Evolutionary conservation across 2,888 invertebrate genomes (phyloP).

Genomic region (Punctoribates punctum): DNA sequence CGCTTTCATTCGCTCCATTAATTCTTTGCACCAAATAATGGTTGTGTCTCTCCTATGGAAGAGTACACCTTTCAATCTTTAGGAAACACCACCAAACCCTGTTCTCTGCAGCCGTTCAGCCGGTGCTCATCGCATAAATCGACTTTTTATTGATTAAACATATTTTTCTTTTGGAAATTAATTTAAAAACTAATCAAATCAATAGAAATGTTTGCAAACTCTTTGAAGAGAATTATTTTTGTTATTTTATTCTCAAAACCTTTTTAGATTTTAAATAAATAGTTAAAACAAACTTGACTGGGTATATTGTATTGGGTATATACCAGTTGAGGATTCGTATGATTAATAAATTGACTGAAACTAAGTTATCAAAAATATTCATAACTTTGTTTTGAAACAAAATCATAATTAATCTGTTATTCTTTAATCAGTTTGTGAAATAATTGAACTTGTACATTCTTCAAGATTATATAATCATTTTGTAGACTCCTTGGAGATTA

Average conservation of each 20-base stretch:
- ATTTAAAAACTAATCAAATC: too few relatives aligned
- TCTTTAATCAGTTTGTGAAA: background rate
- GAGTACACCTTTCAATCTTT: slow-evolving; percentile 14
- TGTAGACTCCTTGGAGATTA: slow-evolving; percentile 3
- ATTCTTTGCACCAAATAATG: slow-evolving; percentile 19
- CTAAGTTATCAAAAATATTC: too few relatives aligned
- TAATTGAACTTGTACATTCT: background rate
- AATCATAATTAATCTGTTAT: background rate
- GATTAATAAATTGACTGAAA: too few relatives aligned
- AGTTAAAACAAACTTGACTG: too few relatives aligned
- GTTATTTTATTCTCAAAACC: too few relatives aligned
- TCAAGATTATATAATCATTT: background rate
- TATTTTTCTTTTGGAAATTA: background rate
- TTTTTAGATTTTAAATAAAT: too few relatives aligned
- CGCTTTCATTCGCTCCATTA: slow-evolving; percentile 26
- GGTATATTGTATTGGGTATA: too few relatives aligned
- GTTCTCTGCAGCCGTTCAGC: background rate
- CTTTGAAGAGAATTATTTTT: too few relatives aligned
- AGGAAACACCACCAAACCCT: background rate
- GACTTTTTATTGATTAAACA: background rate
- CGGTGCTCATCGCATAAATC: background rate
- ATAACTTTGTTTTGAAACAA: background rate
- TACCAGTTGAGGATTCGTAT: too few relatives aligned
- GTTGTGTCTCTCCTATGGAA: background rate
- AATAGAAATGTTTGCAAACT: too few relatives aligned